Evolutionary conservation across 2,888 invertebrate genomes (phyloP).

Genomic region (Apotomis betuletana): DNA sequence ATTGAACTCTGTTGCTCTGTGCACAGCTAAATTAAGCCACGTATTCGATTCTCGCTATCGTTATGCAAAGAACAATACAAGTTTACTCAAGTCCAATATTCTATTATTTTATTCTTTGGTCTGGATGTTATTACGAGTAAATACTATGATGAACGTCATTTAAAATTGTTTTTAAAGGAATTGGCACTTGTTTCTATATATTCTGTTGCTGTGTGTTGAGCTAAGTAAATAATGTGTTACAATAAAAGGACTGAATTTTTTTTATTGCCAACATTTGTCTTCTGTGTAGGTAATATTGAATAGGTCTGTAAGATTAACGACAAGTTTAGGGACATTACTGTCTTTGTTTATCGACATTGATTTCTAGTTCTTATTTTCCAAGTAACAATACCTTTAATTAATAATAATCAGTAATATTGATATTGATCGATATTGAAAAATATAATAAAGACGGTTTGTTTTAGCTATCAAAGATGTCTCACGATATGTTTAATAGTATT

Average conservation of each 20-base stretch:
- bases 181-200: background rate
- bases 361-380: too few species aligned
- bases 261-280: background rate
- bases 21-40: constrained; percentile 16
- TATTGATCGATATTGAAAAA: too few species aligned
- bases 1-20: constrained; percentile 1
- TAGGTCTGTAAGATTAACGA: too few species aligned
- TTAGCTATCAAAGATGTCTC: too few species aligned
- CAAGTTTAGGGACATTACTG: background rate
- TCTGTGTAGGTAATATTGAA: too few species aligned
- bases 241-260: background rate
- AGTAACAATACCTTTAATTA: too few species aligned
- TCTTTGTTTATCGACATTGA: too few species aligned
- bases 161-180: background rate
- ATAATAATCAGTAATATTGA: too few species aligned
- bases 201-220: background rate
- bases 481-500: too few species aligned
- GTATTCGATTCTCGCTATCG: background rate
- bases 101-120: background rate
- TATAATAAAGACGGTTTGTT: too few species aligned
- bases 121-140: background rate
- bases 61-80: constrained; percentile 7
- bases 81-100: background rate
- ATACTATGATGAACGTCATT: too few species aligned
- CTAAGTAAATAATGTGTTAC: background rate